Evolutionary conservation across 2,888 invertebrate species (phyloP).

Genomic region (Aleiodes alternator): DNA sequence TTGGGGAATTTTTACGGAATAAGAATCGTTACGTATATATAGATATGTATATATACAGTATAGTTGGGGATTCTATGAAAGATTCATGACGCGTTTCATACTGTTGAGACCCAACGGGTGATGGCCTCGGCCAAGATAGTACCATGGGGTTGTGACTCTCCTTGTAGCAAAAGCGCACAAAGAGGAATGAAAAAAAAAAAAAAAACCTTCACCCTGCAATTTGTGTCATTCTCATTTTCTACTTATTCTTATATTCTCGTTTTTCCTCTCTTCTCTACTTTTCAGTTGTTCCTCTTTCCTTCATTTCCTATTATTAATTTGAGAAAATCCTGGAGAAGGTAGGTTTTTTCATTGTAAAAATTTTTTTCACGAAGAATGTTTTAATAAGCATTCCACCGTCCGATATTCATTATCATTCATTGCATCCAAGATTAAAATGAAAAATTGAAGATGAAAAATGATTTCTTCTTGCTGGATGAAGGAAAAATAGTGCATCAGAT

Average conservation of each 20-base stretch:
- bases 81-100: slow-evolving; percentile 69
- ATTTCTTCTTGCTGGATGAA: slow-evolving; percentile 2
- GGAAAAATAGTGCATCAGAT: neutral
- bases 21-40: slow-evolving; percentile 30
- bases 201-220: neutral
- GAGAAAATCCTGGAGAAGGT: neutral
- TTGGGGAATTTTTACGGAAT: slow-evolving; percentile 56
- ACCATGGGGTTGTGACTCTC: slow-evolving; percentile 51
- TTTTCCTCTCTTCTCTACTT: neutral
- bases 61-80: slow-evolving; percentile 64
- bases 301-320: neutral
- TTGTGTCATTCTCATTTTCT: slow-evolving; percentile 10
- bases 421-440: neutral
- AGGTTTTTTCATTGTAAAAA: too few relatives aligned
- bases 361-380: neutral
- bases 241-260: slow-evolving; percentile 6
- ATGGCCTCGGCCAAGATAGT: slow-evolving; percentile 49
- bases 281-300: neutral
- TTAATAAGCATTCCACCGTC: slow-evolving; percentile 13
- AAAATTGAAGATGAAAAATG: neutral
- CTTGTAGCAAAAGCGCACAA: too few relatives aligned
- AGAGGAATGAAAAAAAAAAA: neutral
- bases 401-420: slow-evolving; percentile 28
- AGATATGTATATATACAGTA: neutral
- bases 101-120: slow-evolving; percentile 29